Evolutionary conservation across 37 sponge, comb jelly and placozoan genomes (phyloP), one percentile per base, ranked within the genome.

Genomic region (Eunapius fragilis): DNA sequence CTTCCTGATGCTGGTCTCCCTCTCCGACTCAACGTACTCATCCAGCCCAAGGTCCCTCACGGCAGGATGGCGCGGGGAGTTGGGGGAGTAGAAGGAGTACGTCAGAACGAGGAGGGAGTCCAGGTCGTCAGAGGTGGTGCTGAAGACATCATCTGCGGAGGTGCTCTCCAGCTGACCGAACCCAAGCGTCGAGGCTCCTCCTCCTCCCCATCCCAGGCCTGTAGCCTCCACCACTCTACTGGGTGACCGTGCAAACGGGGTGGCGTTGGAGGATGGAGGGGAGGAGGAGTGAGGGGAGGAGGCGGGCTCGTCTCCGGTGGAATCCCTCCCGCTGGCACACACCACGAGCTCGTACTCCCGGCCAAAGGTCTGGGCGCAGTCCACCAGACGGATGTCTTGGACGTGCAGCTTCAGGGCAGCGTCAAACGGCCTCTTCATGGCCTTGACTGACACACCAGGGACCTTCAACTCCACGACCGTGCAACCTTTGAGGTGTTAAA

Each of bases 311-410:
- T 80, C 27, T 19, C 30, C 10, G 31, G 36, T 31, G 13, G 76
- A 50, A 26, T 72, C 70, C n/a, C 27, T 71, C 9, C 88, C 89
- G 68, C 88, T 85, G 72, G 94, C 90, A 68, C 94, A 94, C 31
- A 87, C 74, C 26, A 94, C 85, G 0, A 93, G 77, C 34, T 97
- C 98, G 31, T 89, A 95, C 31, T 89, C 85, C n/a, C 94, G 89
- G 0, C 98, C 98, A 84, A 88, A 93, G 28, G 41, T 74, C 76
- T 95, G 98, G n/a, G 93, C 69, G 4, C 82, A 27, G 74, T 97
- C 98, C 23, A 95, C 92, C 33, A 97, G 68, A 31, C 79, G 81
- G n/a, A 95, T 35, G 58, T 95, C 96, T 34, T 93, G 90, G 0
- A 97, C 76, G 19, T 87, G 71, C 2, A 90, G 73, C 32, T 33